Evolutionary conservation across 2,797 vertebrate species (phyloP).

Genomic region (Lacerta agilis): DNA sequence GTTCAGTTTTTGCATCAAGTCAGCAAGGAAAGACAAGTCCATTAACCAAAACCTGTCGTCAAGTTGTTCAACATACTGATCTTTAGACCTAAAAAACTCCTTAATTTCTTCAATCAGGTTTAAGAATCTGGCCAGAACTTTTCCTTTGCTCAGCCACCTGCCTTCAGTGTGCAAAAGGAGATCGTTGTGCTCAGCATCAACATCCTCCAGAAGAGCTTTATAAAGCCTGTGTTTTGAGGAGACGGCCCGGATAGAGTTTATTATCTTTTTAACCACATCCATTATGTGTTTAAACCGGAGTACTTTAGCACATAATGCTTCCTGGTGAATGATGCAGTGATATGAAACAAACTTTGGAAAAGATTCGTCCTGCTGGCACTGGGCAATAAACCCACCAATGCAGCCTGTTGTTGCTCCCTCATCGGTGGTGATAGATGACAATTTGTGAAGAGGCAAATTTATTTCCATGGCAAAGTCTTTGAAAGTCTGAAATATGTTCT

Average conservation of each 20-base stretch:
- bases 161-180: constrained; percentile 1
- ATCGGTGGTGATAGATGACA: not conserved
- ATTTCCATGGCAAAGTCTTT: not conserved
- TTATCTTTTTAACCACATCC: not conserved
- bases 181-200: not conserved
- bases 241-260: not conserved
- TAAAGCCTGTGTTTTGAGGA: constrained; percentile 4
- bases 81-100: not conserved
- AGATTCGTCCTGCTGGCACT: not conserved
- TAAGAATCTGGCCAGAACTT: constrained; percentile 19
- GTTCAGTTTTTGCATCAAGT: constrained; percentile 12
- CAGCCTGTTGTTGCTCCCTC: not conserved
- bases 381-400: not conserved
- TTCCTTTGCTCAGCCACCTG: constrained; percentile 1
- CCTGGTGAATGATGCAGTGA: constrained; percentile 15
- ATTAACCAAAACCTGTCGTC: not conserved
- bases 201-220: constrained; percentile 10
- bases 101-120: constrained; percentile 23
- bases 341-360: constrained; percentile 10
- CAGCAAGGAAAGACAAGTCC: constrained; percentile 9
- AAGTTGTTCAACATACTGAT: constrained; percentile 11
- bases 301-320: not conserved
- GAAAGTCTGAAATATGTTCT: constrained; percentile 19
- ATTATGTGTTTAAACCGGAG: constrained; percentile 14
- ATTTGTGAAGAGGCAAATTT: constrained; percentile 9